Percentiles rank a stretch among this genome's conserved stretches.
phyloP scores from a whole-genome alignment of 92 coral and sea anemone genomes.

The Epizoanthus scotinus region DNA sequence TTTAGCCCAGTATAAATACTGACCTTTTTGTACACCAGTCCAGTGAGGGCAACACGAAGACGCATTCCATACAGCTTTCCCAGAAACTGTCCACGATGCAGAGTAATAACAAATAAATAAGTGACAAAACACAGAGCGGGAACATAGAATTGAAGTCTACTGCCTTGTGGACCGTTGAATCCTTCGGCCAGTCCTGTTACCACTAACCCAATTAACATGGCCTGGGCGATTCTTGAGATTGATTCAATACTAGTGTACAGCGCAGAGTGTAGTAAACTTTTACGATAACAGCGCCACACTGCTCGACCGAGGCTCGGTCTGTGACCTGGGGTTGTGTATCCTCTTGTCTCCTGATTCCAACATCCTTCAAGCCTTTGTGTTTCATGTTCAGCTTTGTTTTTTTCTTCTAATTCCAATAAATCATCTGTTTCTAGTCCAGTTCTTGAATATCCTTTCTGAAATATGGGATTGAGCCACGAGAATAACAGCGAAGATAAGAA shows the following conservation, averaged over 20 bases:
- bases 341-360: conserved; percentile 16
- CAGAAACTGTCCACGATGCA: conserved; percentile 33
- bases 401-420: conserved; percentile 29
- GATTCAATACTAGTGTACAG: conserved; percentile 31
- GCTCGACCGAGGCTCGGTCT: conserved; percentile 25
- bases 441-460: conserved; percentile 25
- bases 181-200: conserved; percentile 26
- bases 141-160: conserved; percentile 10
- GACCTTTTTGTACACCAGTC: conserved; percentile 11
- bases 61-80: conserved; percentile 35
- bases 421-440: conserved; percentile 9
- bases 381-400: conserved; percentile 32
- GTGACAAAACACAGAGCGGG: conserved; percentile 30
- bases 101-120: conserved; percentile 23
- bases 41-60: conserved; percentile 31
- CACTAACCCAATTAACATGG: conserved; percentile 24
- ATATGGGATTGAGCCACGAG: conserved; percentile 39
- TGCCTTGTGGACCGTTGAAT: not conserved
- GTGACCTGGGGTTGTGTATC: not conserved
- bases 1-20: too few species aligned
- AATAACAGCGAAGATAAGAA: conserved; percentile 8
- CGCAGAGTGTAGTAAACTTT: conserved; percentile 21
- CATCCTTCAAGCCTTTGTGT: conserved; percentile 20
- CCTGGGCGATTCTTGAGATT: conserved; percentile 27
- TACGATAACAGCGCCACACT: conserved; percentile 30